These are phyloP conservation scores for Neodontobutis hainanensis DNA, from an alignment of 2,113 vertebrate species.

Conservation along the genomic window DNA sequence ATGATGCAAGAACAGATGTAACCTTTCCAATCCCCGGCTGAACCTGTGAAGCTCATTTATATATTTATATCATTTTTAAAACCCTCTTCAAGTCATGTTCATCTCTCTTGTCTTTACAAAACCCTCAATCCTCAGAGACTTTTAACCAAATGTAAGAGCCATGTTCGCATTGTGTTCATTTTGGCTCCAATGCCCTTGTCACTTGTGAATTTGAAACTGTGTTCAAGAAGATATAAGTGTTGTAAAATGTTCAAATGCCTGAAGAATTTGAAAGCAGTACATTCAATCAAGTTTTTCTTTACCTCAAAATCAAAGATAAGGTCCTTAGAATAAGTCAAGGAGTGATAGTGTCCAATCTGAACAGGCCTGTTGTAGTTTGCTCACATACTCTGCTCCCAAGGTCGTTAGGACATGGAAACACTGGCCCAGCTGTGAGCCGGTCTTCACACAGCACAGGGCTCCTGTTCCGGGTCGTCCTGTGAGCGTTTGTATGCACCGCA, in stretches of 20 bases:
- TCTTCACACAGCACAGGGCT: background rate
- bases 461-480: too few species aligned
- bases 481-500: too few species aligned
- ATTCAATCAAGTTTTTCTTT: too few species aligned
- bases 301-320: too few species aligned
- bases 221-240: background rate
- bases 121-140: background rate
- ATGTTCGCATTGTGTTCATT: background rate
- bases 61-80: constrained; percentile 5
- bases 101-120: background rate
- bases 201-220: background rate
- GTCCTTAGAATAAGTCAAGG: background rate
- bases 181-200: background rate
- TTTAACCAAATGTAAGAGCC: background rate
- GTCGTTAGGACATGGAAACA: background rate
- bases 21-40: background rate
- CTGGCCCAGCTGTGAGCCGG: background rate
- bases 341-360: background rate
- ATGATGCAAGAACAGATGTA: background rate
- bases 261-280: background rate
- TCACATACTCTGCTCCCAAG: background rate
- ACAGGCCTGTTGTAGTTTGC: background rate
- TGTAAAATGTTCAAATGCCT: background rate
- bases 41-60: background rate
- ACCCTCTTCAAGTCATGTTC: constrained; percentile 2